Base-by-base conservation (phyloP, 2,888 invertebrate genomes). In the Phyto melanocephala region DNA sequence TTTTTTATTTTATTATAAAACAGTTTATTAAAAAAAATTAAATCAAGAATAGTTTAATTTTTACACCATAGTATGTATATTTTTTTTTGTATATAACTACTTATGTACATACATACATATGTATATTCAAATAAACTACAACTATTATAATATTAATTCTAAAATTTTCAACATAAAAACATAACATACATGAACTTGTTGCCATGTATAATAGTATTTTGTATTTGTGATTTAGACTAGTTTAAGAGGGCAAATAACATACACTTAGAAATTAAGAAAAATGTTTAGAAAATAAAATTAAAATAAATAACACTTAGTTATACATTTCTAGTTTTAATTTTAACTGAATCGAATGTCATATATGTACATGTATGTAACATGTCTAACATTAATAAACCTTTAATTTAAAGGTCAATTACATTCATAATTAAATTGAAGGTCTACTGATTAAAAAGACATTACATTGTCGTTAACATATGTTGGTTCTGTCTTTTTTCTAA, bases 211-310 rank as follows among this genome's bases (percentile, higher is more conserved):
- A 56, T 60, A 75, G 15, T 63, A 65, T 42, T 47, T 65, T 58
- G 15, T 22, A 60, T 67, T 65, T 58, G 54, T 62, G 40, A 79
- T 81, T 84, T 83, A 83, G 84, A 83, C 84, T 84, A 84, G 84
- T 52, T 79, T 60, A 50, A 37, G 50, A 52, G 37, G 28, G 56
- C 17, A 54, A 54, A 7, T 67, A 81, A 13, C 45, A 54, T 77
- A 35, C 20, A 42, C 67, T 40, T 54, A 52, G 24, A 52, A 52
- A 68, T 40, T 54, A 67, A 54, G 8, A 28, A n/a, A n/a, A n/a
- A n/a, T n/a, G n/a, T n/a, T n/a, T n/a, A n/a, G 15, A 15, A 47
- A 15, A 20, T 3, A 15, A 47, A 47, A 47, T 6, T 6, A 28
- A 28, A 28, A 28, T 6, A 28, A 56, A 52, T 40, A n/a, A 7